phyloP scores from a whole-genome alignment of 2,113 vertebrate genomes.

The Protomyctophum bolini region DNA sequence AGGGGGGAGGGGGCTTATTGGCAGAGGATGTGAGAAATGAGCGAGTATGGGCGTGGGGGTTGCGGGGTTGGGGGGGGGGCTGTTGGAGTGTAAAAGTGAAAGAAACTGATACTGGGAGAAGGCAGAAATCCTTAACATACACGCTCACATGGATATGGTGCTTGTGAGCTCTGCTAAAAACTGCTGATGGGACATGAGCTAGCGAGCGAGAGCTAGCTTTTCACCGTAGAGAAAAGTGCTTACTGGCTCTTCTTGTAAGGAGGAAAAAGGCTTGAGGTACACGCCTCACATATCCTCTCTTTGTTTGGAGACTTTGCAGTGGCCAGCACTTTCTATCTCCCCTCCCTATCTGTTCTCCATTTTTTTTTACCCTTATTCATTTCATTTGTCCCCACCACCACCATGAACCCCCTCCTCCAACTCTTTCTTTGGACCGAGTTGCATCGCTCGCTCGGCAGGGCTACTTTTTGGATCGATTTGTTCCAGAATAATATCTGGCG shows the following conservation, averaged over 20 bases:
- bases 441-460: conserved; percentile 51
- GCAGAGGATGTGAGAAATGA: conserved; percentile 62
- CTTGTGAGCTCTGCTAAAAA: conserved; percentile 74
- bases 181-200: conserved; percentile 79
- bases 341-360: conserved; percentile 67
- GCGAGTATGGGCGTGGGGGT: conserved; percentile 34
- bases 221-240: conserved; percentile 81
- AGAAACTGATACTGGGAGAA: conserved; percentile 66
- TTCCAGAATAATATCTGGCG: conserved; percentile 71
- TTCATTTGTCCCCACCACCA: conserved; percentile 60
- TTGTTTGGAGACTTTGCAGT: conserved; percentile 84
- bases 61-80: conserved; percentile 34
- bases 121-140: conserved; percentile 72
- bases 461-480: conserved; percentile 72
- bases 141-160: conserved; percentile 75
- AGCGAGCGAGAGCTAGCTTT: conserved; percentile 72
- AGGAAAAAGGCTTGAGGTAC: conserved; percentile 78
- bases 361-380: conserved; percentile 74
- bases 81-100: conserved; percentile 47
- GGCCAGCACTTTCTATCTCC: conserved; percentile 81
- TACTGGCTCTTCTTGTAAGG: conserved; percentile 80
- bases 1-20: conserved; percentile 43
- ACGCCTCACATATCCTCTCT: conserved; percentile 77
- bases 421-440: conserved; percentile 64
- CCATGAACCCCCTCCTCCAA: conserved; percentile 56